Evolutionary conservation across 2,113 vertebrate species (phyloP), one percentile per base, ranked within the genome.

Genomic region (Pardalotus punctatus): DNA sequence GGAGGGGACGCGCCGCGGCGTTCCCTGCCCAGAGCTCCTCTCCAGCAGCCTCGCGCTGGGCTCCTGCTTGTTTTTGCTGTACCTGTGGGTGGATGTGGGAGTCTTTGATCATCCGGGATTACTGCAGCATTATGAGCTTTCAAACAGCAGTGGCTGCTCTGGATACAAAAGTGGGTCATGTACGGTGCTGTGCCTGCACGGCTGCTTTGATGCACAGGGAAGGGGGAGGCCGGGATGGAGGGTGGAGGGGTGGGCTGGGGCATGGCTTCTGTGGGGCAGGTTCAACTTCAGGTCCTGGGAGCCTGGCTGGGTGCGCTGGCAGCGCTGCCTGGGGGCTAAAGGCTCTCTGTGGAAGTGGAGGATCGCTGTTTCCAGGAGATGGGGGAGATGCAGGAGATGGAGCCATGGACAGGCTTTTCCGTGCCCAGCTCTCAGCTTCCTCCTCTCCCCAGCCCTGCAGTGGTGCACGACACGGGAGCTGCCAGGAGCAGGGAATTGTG

Each of bases 401-500:
- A 71, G 40, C 43, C 67, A 67, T 0, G 0, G 21, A 19, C 36
- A 2, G 6, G 40, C 58, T 17, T 27, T 10, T 14, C 54, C 1
- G 0, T 11, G 36, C 23, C 65, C 7, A 2, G 65, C 6, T 4
- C 88, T 12, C 19, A 23, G 70, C 33, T 9, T 1, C 36, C 28
- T 27, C 65, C n/a, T 28, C 23, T 31, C 5, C 1, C 53, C 19
- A 3, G 61, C 42, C 51, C 45, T 5, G 14, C 60, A 4, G 35
- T 0, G 15, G 5, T 2, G 13, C 10, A 2, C 1, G 2, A 1
- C 3, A 22, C 60, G 4, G 50, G 24, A 47, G 80, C 3, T 20
- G 62, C 86, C 0, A 5, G 72, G 71, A 73, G 69, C 72, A 10
- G 51, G 67, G 54, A 57, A 64, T 40, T 6, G 0, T 0, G 0